Conservation (phyloP, 2,888 invertebrate genomes). For the Macropis europaea region DNA sequence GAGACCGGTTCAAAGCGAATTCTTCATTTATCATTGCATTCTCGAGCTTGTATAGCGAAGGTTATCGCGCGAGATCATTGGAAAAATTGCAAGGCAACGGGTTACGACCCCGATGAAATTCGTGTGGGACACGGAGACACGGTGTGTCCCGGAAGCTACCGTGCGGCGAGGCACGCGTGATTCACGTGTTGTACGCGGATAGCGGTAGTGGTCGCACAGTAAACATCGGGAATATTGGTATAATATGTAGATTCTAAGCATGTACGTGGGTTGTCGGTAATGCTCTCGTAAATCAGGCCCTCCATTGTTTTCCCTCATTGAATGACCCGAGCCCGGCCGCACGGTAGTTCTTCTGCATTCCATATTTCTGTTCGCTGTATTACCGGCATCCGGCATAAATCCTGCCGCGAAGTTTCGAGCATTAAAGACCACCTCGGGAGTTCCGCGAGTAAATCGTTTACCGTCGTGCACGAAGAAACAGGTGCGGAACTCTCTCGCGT, state of each 20-base stretch:
- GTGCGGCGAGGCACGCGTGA: constrained; percentile 17
- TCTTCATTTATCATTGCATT: too few relatives aligned
- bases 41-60: too few relatives aligned
- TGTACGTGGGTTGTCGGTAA: constrained; percentile 73
- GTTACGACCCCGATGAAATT: too few relatives aligned
- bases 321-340: constrained; percentile 60
- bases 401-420: constrained; percentile 37
- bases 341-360: constrained; percentile 58
- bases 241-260: constrained; percentile 67
- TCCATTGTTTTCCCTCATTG: constrained; percentile 74
- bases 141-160: constrained; percentile 25
- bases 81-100: too few relatives aligned
- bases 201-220: constrained; percentile 57
- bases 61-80: too few relatives aligned
- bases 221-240: constrained; percentile 64
- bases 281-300: constrained; percentile 74
- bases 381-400: constrained; percentile 47
- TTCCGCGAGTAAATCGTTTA: constrained; percentile 37
- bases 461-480: constrained; percentile 14
- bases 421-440: constrained; percentile 30
- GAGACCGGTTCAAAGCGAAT: too few relatives aligned
- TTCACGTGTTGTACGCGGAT: constrained; percentile 47
- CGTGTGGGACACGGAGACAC: constrained; percentile 13
- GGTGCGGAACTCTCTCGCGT: constrained; percentile 29
- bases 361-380: constrained; percentile 58